These are phyloP conservation scores for Heliothis peltigera DNA, from an alignment of 2,888 invertebrate genomes.

Conservation along the genomic window DNA sequence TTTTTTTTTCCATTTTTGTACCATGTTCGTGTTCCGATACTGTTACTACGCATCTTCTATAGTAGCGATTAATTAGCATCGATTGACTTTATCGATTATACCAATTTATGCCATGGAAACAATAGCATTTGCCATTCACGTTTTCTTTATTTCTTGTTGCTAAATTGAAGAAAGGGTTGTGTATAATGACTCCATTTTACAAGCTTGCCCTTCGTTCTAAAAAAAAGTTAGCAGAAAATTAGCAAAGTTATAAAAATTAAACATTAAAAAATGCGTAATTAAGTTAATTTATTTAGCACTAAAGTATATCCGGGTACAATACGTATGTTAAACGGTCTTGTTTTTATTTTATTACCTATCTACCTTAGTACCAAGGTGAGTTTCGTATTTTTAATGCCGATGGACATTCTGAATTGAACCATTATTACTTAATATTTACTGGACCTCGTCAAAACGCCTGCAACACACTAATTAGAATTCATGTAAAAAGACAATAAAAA, in stretches of 20 bases:
- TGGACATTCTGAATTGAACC: background rate
- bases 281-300: too few species aligned
- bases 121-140: background rate
- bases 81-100: background rate
- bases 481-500: slow-evolving; percentile 51
- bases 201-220: too few species aligned
- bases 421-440: background rate
- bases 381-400: background rate
- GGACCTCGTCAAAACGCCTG: background rate
- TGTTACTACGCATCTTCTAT: background rate
- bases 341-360: too few species aligned
- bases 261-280: too few species aligned
- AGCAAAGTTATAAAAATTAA: too few species aligned
- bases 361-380: too few species aligned
- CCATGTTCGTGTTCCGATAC: background rate
- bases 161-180: background rate
- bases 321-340: too few species aligned
- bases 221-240: too few species aligned
- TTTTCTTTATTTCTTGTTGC: background rate
- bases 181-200: background rate
- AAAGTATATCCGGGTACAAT: too few species aligned
- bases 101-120: background rate
- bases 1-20: background rate
- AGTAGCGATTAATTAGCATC: slow-evolving; percentile 1
- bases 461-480: slow-evolving; percentile 12